Base-by-base conservation (phyloP, 2,113 vertebrate genomes). In the Clarias gariepinus region DNA sequence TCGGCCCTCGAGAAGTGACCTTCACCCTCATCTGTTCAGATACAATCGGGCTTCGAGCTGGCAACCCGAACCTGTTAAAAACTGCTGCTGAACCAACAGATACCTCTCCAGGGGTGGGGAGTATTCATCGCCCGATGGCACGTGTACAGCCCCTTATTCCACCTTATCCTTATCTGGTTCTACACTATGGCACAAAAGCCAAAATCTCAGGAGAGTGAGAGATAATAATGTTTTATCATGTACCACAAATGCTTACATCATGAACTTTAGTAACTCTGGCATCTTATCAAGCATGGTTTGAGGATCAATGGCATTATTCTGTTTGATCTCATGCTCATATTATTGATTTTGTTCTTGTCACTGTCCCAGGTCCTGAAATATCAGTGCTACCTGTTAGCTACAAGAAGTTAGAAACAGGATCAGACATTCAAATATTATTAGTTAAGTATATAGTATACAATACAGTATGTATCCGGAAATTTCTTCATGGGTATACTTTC, bases 291-390 rank as follows among this genome's bases (percentile, higher is more conserved):
- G 71, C 19, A 74, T 52, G 41, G 21, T 23, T 10, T 74, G 74
- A n/a, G 41, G 6, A 77, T 52, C 41, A 77, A 9, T 28, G 47
- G 12, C 25, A 55, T 77, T 25, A 53, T 47, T 76, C 74, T 77
- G 73, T 13, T 21, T 77, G 12, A 77, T 21, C 47, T 11, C 18
- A 58, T 58, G 76, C 2, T 9, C 55, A 58, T 21, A 79, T 79
- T 58, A 58, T 58, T 79, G 16, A 33, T 11, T 21, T 55, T 33
- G 13, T 55, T 52, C 11, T 19, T 69, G n/a, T 9, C 8, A 8
- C 81, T 83, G 81, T 83, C 81, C 81, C 57, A 83, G 81, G 63
- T 83, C 47, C 66, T 83, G 66, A 83, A 83, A 83, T 1, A 5
- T 18, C 23, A 53, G 33, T 25, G 41, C 30, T 28, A 33, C n/a